phyloP scores from a whole-genome alignment of 2,888 invertebrate genomes.

The Pecten maximus region DNA sequence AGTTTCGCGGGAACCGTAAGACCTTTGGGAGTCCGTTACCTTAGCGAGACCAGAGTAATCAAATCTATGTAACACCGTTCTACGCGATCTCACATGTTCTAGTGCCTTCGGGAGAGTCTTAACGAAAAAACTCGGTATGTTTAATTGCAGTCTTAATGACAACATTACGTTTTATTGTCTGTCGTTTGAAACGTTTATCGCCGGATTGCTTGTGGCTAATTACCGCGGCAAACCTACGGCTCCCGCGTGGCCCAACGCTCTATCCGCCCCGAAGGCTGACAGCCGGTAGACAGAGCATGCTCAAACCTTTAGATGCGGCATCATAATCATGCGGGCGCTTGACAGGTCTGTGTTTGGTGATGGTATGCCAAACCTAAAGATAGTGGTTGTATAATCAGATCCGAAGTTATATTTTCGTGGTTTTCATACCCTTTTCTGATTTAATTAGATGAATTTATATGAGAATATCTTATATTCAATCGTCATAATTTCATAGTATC shows the following conservation, averaged over 20 bases:
- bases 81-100: not conserved
- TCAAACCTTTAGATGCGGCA: not conserved
- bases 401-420: not conserved
- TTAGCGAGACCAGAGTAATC: slow-evolving; percentile 15
- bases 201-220: slow-evolving; percentile 26
- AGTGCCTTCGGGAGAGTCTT: slow-evolving; percentile 7
- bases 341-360: not conserved
- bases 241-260: slow-evolving; percentile 26
- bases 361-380: not conserved
- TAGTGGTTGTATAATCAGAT: not conserved
- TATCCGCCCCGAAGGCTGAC: slow-evolving; percentile 18
- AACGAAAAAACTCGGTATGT: slow-evolving; percentile 5
- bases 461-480: not conserved
- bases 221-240: slow-evolving; percentile 29
- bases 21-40: slow-evolving; percentile 25
- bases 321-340: slow-evolving; percentile 23
- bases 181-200: slow-evolving; percentile 35
- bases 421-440: not conserved
- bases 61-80: slow-evolving; percentile 15
- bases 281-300: not conserved
- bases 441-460: not conserved
- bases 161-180: slow-evolving; percentile 14
- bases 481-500: not conserved
- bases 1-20: slow-evolving; percentile 10
- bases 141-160: slow-evolving; percentile 20